Evolutionary conservation across 2,888 invertebrate species (phyloP).

Genomic region (Hetaerina titia): DNA sequence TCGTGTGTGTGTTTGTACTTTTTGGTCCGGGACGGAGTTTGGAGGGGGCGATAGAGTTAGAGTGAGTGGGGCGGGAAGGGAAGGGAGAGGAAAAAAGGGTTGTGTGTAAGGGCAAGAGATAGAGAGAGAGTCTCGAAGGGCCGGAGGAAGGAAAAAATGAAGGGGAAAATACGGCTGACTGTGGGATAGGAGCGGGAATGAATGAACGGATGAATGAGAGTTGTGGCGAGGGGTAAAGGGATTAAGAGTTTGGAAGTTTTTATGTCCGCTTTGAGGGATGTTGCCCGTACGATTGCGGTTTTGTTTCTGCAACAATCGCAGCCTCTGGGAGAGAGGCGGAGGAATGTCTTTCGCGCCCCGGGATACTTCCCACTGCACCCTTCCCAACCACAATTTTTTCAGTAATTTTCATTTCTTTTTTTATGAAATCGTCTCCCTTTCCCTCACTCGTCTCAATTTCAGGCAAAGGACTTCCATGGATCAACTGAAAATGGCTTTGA

Average conservation of each 20-base stretch:
- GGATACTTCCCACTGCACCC: neutral
- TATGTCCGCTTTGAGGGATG: conserved; percentile 58
- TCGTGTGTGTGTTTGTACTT: conserved; percentile 35
- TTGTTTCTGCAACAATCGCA: conserved; percentile 62
- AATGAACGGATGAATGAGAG: conserved; percentile 24
- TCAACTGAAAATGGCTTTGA: conserved; percentile 20
- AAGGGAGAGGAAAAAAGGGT: neutral
- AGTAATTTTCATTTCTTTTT: neutral
- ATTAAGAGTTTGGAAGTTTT: conserved; percentile 56
- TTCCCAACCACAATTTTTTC: neutral
- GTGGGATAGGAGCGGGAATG: conserved; percentile 9
- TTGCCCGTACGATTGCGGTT: conserved; percentile 52
- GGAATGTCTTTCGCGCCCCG: conserved; percentile 7
- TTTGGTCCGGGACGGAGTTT: neutral
- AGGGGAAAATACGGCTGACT: neutral
- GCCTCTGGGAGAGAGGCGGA: conserved; percentile 5
- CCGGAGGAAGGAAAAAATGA: conserved; percentile 23
- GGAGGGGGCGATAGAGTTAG: neutral
- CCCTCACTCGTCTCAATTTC: neutral
- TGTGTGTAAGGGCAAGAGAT: neutral
- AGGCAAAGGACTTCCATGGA: neutral
- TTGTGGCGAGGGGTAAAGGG: conserved; percentile 10
- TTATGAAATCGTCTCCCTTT: conserved; percentile 9
- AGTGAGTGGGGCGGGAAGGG: neutral
- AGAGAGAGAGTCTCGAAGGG: conserved; percentile 5